A percentile compares a stretch with the other conserved stretches of the same genome.
phyloP scores from a whole-genome alignment of 2,113 vertebrate species.

The Cyphomyrus discorhynchus region DNA sequence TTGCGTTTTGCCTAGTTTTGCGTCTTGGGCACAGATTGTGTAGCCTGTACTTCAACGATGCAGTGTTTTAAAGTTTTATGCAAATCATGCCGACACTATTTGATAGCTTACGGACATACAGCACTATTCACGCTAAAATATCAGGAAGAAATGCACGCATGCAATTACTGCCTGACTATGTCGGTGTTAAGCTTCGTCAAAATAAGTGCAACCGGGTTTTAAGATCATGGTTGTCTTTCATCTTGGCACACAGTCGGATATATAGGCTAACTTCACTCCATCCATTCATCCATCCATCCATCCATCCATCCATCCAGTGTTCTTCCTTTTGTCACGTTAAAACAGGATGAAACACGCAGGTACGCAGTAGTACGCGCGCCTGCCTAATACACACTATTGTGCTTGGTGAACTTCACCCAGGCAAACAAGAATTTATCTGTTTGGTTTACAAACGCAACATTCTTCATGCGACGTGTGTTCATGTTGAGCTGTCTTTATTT shows the following conservation, averaged over 20 bases:
- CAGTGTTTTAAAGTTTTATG: not conserved
- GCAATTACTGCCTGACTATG: not conserved
- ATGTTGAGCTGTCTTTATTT: not conserved
- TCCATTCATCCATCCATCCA: not conserved
- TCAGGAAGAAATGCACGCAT: not conserved
- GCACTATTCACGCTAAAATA: not conserved
- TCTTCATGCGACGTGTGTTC: not conserved
- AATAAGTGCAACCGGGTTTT: not conserved
- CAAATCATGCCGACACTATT: not conserved
- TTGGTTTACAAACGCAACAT: not conserved
- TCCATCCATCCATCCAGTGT: not conserved
- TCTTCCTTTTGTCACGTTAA: not conserved
- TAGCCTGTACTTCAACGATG: not conserved
- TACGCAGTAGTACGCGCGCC: not conserved
- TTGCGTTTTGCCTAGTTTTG: not conserved
- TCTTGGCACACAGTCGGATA: not conserved
- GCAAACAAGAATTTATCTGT: not conserved
- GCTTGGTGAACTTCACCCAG: slow-evolving; percentile 4
- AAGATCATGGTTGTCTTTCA: not conserved
- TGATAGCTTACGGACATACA: not conserved
- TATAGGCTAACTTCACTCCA: not conserved
- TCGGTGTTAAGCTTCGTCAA: not conserved
- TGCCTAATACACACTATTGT: not conserved
- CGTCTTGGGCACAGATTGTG: not conserved
- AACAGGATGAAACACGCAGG: not conserved